These are phyloP conservation scores for Antidorcas marsupialis DNA, from an alignment of 2,113 vertebrate genomes.

Conservation along the genomic window DNA sequence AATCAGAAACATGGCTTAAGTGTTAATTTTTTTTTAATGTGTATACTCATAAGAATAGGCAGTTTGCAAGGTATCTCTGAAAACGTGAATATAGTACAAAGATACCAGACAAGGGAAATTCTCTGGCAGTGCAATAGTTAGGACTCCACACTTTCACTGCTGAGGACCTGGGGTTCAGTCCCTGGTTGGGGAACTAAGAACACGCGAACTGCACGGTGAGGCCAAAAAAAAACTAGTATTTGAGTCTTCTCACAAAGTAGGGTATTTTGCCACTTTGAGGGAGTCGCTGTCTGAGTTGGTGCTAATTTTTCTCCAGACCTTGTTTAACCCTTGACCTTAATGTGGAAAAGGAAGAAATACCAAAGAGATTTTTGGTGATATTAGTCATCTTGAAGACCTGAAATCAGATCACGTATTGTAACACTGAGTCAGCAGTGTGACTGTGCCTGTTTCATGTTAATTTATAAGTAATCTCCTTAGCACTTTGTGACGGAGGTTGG, in stretches of 20 bases:
- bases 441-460: neutral
- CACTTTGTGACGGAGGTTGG: neutral
- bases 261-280: neutral
- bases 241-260: neutral
- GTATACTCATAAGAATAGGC: neutral
- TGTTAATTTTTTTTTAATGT: neutral
- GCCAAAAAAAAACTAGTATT: neutral
- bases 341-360: neutral
- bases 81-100: neutral
- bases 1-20: neutral
- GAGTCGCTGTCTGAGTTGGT: neutral
- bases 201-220: rapidly evolving
- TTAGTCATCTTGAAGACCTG: neutral
- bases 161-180: rapidly evolving
- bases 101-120: neutral
- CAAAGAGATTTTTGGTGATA: neutral
- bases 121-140: neutral
- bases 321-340: neutral
- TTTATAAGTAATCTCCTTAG: neutral
- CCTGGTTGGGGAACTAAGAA: neutral
- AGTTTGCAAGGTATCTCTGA: neutral
- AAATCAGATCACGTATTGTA: neutral
- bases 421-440: neutral
- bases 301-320: neutral
- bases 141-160: neutral